Evolutionary conservation across 1,140 invertebrate genomes (phyloP).

Genomic region (Euglossa dilemma): DNA sequence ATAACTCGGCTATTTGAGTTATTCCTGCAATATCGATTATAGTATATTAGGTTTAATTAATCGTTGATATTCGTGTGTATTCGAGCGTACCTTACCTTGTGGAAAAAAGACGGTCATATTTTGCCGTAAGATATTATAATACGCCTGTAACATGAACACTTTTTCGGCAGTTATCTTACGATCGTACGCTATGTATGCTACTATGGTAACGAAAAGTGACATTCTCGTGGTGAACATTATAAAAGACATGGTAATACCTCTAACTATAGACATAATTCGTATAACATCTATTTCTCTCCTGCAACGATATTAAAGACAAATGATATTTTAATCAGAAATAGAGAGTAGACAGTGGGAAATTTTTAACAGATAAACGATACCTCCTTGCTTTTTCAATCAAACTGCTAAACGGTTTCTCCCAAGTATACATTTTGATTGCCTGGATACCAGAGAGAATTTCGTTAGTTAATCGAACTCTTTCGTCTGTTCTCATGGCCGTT

Average conservation of each 20-base stretch:
- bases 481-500: constrained; percentile 89
- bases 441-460: constrained; percentile 92
- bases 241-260: constrained; percentile 87
- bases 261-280: constrained; percentile 86
- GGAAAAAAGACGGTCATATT: constrained; percentile 90
- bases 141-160: constrained; percentile 89
- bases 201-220: constrained; percentile 89
- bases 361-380: constrained; percentile 69
- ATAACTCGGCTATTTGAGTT: constrained; percentile 83
- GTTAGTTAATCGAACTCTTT: constrained; percentile 92
- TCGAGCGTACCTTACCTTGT: constrained; percentile 79
- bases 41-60: constrained; percentile 15
- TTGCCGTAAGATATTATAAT: constrained; percentile 88
- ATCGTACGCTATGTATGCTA: constrained; percentile 88
- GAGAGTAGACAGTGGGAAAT: background rate
- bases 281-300: constrained; percentile 88
- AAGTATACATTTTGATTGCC: constrained; percentile 95
- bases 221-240: constrained; percentile 89
- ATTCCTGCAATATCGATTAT: constrained; percentile 66
- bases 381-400: constrained; percentile 84
- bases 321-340: no score
- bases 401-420: constrained; percentile 92
- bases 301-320: constrained; percentile 48
- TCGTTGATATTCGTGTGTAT: no score
- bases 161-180: constrained; percentile 87